phyloP scores from a whole-genome alignment of 2,113 vertebrate species.

The Falco punctatus region DNA sequence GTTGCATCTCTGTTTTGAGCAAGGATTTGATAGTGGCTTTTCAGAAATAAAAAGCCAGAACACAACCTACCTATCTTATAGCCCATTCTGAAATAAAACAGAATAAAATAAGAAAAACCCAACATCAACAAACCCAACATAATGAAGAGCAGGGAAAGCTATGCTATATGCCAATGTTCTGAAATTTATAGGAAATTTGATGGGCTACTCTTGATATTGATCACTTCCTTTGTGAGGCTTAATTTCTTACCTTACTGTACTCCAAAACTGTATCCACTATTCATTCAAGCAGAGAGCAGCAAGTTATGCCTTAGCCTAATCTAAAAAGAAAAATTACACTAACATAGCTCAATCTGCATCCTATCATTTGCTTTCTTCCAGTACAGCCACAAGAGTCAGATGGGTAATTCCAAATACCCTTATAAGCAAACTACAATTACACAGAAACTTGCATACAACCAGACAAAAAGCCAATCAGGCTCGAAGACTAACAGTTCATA shows the following conservation, averaged over 20 bases:
- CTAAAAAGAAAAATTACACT: background rate
- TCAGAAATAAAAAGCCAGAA: background rate
- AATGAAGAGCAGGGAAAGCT: background rate
- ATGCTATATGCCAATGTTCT: background rate
- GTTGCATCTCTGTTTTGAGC: background rate
- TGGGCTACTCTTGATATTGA: background rate
- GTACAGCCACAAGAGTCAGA: too few species aligned
- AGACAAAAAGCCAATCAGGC: background rate
- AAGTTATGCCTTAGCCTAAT: background rate
- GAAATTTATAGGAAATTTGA: background rate
- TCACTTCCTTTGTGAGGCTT: background rate
- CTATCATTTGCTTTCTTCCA: background rate
- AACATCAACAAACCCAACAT: background rate
- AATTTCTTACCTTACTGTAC: background rate
- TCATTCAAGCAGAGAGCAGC: background rate
- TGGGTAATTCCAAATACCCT: background rate
- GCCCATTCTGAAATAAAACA: background rate
- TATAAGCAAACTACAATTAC: background rate
- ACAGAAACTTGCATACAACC: background rate
- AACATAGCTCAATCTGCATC: background rate
- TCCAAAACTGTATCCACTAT: background rate
- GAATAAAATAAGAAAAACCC: background rate
- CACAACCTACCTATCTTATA: background rate
- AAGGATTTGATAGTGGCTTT: background rate
- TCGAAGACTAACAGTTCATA: background rate